These are phyloP conservation scores for Magallana gigas DNA, from an alignment of 1,140 invertebrate genomes.

Conservation along the genomic window DNA sequence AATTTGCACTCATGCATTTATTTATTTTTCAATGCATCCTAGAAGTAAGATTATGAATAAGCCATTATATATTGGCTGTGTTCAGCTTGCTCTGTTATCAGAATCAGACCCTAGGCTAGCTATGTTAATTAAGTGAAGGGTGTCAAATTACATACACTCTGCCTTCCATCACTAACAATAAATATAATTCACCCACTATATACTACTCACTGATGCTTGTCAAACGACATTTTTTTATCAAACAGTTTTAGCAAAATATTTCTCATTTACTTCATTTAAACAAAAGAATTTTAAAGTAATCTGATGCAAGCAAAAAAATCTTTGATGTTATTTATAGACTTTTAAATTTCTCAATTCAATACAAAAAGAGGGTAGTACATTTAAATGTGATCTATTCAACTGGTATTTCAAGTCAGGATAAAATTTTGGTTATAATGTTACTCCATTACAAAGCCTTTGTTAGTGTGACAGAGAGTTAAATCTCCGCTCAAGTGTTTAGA, in stretches of 20 bases:
- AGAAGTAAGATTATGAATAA: neutral
- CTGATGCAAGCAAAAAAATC: neutral
- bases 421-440: conserved; percentile 12
- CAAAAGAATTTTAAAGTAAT: neutral
- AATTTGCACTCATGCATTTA: neutral
- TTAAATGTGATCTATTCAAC: conserved; percentile 33
- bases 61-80: conserved; percentile 23
- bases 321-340: conserved; percentile 24
- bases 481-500: conserved; percentile 32
- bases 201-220: conserved; percentile 8
- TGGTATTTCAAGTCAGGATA: conserved; percentile 31
- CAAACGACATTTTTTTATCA: neutral
- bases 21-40: no score
- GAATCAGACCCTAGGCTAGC: conserved; percentile 27
- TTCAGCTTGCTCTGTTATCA: conserved; percentile 14
- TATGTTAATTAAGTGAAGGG: conserved; percentile 35
- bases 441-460: conserved; percentile 22
- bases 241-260: neutral
- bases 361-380: conserved; percentile 13
- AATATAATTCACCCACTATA: neutral
- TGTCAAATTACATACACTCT: conserved; percentile 8
- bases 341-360: conserved; percentile 16
- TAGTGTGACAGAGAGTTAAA: conserved; percentile 29
- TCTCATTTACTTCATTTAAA: neutral
- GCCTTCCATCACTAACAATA: conserved; percentile 20